These are phyloP conservation scores for Lasioglossum leucozonium DNA, from an alignment of 2,888 invertebrate genomes.

Conservation along the genomic window DNA sequence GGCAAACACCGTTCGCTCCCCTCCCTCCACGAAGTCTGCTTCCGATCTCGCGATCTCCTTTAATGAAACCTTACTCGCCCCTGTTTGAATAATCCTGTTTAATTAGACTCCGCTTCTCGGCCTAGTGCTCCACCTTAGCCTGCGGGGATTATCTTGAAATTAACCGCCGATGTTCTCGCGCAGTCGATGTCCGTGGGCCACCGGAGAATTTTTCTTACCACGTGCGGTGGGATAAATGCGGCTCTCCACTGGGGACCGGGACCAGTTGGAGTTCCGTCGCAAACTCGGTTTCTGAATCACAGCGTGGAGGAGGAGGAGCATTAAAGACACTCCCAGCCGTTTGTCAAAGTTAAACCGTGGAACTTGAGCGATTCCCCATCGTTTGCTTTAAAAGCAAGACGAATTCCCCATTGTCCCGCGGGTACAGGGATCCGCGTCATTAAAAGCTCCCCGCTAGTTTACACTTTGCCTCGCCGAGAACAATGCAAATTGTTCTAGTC, in stretches of 20 bases:
- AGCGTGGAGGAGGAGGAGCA: background rate
- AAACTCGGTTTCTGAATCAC: background rate
- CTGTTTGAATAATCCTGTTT: conserved; percentile 69
- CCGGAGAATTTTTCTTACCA: background rate
- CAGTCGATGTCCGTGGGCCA: conserved; percentile 1
- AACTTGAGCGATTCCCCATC: conserved; percentile 15
- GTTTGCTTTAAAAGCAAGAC: conserved; percentile 25
- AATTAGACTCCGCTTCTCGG: conserved; percentile 70
- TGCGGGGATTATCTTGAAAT: conserved; percentile 50
- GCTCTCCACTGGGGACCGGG: background rate
- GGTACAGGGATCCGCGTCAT: conserved; percentile 16
- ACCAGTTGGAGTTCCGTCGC: background rate
- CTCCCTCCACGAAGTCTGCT: background rate
- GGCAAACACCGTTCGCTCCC: background rate
- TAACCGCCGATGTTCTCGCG: conserved; percentile 10
- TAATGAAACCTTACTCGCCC: conserved; percentile 73
- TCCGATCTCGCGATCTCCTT: conserved; percentile 51
- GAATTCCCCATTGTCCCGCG: conserved; percentile 4
- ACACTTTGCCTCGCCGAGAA: conserved; percentile 44
- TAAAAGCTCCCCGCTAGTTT: conserved; percentile 39
- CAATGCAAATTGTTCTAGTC: conserved; percentile 46
- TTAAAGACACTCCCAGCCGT: conserved; percentile 2
- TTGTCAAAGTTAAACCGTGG: background rate
- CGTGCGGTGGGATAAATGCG: background rate
- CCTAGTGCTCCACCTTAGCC: conserved; percentile 18